Percentiles rank a stretch among this genome's conserved stretches.
These are phyloP conservation scores for Eilema caniola DNA, from an alignment of 2,888 invertebrate species.

Conservation along the genomic window DNA sequence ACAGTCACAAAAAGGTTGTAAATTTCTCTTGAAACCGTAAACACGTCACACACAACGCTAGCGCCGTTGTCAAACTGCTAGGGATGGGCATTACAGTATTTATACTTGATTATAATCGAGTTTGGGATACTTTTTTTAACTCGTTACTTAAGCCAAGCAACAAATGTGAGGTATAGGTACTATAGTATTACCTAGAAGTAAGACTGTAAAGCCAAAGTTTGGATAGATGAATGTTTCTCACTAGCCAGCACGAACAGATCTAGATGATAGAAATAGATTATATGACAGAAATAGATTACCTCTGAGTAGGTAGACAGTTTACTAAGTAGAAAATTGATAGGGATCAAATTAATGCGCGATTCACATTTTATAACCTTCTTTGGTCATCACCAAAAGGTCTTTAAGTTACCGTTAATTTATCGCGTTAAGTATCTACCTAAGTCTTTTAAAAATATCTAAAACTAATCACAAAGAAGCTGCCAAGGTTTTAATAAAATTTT, in stretches of 20 bases:
- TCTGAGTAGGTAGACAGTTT: too few species aligned
- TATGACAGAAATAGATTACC: too few species aligned
- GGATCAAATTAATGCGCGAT: neutral
- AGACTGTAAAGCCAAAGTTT: too few species aligned
- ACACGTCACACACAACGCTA: conserved; percentile 54
- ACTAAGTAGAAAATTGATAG: neutral
- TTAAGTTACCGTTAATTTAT: neutral
- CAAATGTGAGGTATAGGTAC: neutral
- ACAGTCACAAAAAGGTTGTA: conserved; percentile 54
- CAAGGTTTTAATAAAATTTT: neutral
- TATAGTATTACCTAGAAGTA: too few species aligned
- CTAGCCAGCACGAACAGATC: too few species aligned
- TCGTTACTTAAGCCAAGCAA: neutral
- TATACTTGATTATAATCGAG: conserved; percentile 15
- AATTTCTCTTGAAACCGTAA: conserved; percentile 56
- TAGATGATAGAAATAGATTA: too few species aligned
- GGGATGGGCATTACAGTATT: conserved; percentile 33
- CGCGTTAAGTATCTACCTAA: neutral
- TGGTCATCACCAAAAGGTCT: neutral
- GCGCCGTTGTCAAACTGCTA: conserved; percentile 41
- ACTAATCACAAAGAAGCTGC: neutral
- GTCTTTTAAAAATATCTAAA: neutral
- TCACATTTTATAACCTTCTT: neutral
- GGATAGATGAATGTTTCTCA: neutral
- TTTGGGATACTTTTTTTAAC: conserved; percentile 1